A percentile compares a stretch with the other conserved stretches of the same genome.
Evolutionary conservation across 2,888 invertebrate species (phyloP).

Genomic region (Capitulum mitella): DNA sequence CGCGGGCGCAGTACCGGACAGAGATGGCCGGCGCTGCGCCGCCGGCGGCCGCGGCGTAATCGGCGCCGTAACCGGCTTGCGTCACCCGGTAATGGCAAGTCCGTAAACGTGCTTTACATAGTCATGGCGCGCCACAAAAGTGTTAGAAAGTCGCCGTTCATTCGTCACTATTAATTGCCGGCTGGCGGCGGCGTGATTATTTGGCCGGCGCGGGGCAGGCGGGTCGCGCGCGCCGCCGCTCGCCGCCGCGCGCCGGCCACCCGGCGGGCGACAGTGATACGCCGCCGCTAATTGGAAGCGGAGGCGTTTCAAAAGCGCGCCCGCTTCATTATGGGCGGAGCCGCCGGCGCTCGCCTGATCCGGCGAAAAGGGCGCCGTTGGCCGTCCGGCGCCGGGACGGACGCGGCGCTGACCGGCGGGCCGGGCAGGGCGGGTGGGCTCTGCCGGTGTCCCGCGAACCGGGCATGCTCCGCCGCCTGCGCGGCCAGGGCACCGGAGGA

Average conservation of each 20-base stretch:
- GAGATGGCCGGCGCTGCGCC: not conserved
- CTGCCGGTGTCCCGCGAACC: too few relatives aligned
- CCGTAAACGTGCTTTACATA: not conserved
- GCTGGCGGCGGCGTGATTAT: not conserved
- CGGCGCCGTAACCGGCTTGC: not conserved
- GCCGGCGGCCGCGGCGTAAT: too few relatives aligned
- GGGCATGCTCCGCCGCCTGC: too few relatives aligned
- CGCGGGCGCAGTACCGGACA: not conserved
- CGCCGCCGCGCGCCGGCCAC: not conserved
- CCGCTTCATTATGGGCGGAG: not conserved
- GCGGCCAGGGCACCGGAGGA: too few relatives aligned
- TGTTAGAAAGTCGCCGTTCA: slow-evolving; percentile 7
- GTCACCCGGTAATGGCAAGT: not conserved
- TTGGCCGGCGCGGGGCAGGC: not conserved
- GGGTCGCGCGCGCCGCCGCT: not conserved
- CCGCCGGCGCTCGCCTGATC: too few relatives aligned
- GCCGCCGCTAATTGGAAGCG: too few relatives aligned
- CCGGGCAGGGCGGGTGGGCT: too few relatives aligned
- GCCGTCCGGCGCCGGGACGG: too few relatives aligned
- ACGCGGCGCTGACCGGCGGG: too few relatives aligned
- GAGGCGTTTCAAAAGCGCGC: too few relatives aligned
- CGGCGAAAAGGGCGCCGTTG: not conserved
- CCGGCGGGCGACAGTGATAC: too few relatives aligned
- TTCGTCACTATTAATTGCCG: not conserved
- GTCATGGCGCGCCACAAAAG: slow-evolving; percentile 10